Evolutionary conservation across 2,888 invertebrate species (phyloP).

Genomic region (Pyrocoelia pectoralis): DNA sequence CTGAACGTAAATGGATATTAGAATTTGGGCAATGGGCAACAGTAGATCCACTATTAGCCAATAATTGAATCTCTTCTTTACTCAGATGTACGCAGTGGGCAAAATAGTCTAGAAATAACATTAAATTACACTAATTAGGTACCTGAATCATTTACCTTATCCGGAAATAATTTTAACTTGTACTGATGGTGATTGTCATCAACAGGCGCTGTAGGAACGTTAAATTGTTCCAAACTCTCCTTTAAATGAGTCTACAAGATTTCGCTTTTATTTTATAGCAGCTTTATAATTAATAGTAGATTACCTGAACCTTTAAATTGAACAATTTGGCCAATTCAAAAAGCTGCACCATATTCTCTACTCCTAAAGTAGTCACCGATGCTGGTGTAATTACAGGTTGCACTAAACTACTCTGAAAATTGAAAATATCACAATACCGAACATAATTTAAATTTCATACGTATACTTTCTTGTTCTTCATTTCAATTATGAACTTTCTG

Average conservation of each 20-base stretch:
- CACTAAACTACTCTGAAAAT: slow-evolving; percentile 71
- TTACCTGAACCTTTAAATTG: slow-evolving; percentile 79
- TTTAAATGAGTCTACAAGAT: slow-evolving; percentile 81
- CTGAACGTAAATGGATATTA: slow-evolving; percentile 82
- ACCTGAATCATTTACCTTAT: slow-evolving; percentile 67
- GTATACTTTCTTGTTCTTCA: slow-evolving; percentile 64
- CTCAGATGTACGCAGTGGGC: slow-evolving; percentile 82
- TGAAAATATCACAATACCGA: too few relatives aligned
- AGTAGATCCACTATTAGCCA: slow-evolving; percentile 69
- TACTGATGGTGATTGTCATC: too few relatives aligned
- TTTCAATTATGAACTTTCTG: slow-evolving; percentile 67
- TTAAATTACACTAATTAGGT: slow-evolving; percentile 15
- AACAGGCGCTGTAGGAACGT: too few relatives aligned
- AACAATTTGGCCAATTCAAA: slow-evolving; percentile 72
- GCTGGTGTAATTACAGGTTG: slow-evolving; percentile 84
- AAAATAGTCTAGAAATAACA: slow-evolving; percentile 69
- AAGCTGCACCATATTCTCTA: slow-evolving; percentile 72
- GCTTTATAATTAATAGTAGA: too few relatives aligned
- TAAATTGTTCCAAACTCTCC: slow-evolving; percentile 80
- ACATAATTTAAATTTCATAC: not conserved
- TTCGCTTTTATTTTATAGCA: not conserved
- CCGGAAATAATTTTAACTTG: slow-evolving; percentile 78
- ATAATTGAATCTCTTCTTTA: slow-evolving; percentile 71
- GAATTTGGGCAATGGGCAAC: slow-evolving; percentile 90
- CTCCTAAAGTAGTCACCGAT: slow-evolving; percentile 77